Evolutionary conservation across 2,888 invertebrate genomes (phyloP).

Genomic region (Philaethria dido): DNA sequence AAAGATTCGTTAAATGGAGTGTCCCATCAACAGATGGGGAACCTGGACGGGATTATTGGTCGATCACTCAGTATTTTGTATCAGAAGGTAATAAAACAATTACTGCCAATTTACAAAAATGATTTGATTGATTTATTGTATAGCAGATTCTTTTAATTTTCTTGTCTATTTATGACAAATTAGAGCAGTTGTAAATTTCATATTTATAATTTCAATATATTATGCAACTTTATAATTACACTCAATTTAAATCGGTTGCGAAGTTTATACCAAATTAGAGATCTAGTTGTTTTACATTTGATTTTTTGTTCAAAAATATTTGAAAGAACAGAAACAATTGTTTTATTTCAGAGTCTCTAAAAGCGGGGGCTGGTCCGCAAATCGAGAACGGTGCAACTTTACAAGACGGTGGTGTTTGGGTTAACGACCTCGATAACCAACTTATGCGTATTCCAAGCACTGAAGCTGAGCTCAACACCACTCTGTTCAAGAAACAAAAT

Average conservation of each 20-base stretch:
- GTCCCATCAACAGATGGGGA: slow-evolving; percentile 62
- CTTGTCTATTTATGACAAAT: no score
- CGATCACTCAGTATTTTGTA: slow-evolving; percentile 71
- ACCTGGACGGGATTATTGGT: slow-evolving; percentile 69
- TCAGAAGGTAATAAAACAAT: slow-evolving; percentile 63
- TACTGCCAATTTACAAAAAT: no score
- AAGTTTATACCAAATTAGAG: no score
- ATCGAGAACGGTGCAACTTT: slow-evolving; percentile 72
- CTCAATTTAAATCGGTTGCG: no score
- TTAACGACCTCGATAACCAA: slow-evolving; percentile 61
- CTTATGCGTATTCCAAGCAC: slow-evolving; percentile 64
- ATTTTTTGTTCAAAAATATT: no score
- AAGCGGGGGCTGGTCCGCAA: slow-evolving; percentile 70
- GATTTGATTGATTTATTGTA: no score
- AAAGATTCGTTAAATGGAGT: slow-evolving; percentile 67
- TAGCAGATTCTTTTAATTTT: no score
- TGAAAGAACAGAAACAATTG: no score
- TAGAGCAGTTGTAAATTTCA: no score
- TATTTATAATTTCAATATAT: no score
- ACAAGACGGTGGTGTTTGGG: slow-evolving; percentile 78
- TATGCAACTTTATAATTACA: no score
- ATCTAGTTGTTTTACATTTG: no score
- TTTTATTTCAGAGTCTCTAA: slow-evolving; percentile 62
- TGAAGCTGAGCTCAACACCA: slow-evolving; percentile 59
- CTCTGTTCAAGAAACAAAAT: slow-evolving; percentile 65